Evolutionary conservation across 1,140 invertebrate genomes (phyloP), one percentile per base, ranked within the genome.

Genomic region (Drosophila mayri): DNA sequence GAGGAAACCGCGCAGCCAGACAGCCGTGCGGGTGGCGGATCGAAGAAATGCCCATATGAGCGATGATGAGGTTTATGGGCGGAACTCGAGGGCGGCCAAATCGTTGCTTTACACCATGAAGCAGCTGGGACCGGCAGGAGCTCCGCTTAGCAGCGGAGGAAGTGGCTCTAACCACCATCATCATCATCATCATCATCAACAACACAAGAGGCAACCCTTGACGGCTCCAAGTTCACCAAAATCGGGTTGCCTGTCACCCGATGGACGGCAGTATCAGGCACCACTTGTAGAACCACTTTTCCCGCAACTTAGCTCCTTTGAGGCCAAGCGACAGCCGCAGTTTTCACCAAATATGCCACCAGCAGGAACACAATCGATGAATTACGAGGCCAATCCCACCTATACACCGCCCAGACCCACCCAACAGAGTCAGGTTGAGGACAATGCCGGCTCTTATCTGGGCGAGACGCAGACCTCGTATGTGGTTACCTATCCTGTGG

Each of bases 1-100:
- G 95, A 93, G 93, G 16, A 95, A 94, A 4, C 95, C 95, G 0
- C 93, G 95, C 30, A 93, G 94, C 38, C 95, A 95, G 72, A 93
- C 94, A 43, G 95, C 95, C 6, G 94, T 92, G 0, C 78, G 81
- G 0, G 84, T 93, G 38, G 78, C 84, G 8, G 83, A 66, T 0
- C 58, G 88, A 0, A 73, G 84, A 6, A 82, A 81, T 5, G 77
- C 76, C 0, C 87, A 92, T 28, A 76, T 90, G 14, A 90, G 90
- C 44, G 92, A 92, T 25, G 90, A 92, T 44, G 92, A 92, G 59
- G 82, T 92, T 1, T 92, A 86, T 28, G 91, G 91, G 0, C 67
- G 81, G 10, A 92, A 92, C 28, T 92, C 92, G 3, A 62, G 83
- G 14, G 92, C 79, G 1, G 92, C 92, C 46, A 92, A 86, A 22